Conservation (phyloP, 2,888 invertebrate genomes). For the Ectropis crepuscularia region DNA sequence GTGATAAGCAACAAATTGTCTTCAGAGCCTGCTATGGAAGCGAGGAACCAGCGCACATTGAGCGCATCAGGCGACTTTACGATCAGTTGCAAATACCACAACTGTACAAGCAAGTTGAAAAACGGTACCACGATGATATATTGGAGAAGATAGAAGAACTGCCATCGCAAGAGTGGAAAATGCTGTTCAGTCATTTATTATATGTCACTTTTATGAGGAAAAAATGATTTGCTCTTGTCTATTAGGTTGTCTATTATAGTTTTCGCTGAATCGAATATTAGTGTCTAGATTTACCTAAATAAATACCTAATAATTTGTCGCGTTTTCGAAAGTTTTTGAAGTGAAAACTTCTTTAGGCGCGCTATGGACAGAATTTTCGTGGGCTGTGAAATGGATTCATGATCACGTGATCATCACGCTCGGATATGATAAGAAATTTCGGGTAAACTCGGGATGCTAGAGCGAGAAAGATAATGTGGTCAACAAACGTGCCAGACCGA, state of each 20-base stretch:
- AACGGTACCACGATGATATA: conserved; percentile 89
- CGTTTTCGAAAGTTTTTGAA: too few species aligned
- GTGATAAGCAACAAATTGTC: conserved; percentile 83
- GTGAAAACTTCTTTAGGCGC: too few species aligned
- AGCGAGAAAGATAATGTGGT: too few species aligned
- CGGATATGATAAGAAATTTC: too few species aligned
- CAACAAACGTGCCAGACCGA: too few species aligned
- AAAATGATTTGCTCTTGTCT: conserved; percentile 29
- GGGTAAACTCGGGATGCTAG: too few species aligned
- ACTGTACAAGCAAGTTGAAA: conserved; percentile 89
- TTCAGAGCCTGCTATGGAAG: conserved; percentile 90
- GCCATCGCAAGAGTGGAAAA: conserved; percentile 76
- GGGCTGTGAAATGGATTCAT: too few species aligned
- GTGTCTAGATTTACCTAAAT: too few species aligned
- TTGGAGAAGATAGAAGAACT: conserved; percentile 54
- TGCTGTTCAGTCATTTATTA: conserved; percentile 89
- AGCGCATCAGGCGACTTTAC: conserved; percentile 66
- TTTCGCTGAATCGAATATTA: too few species aligned
- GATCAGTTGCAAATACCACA: conserved; percentile 88
- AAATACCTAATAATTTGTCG: too few species aligned
- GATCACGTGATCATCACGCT: too few species aligned
- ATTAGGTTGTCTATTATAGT: neutral
- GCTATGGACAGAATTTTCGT: too few species aligned
- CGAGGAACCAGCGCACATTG: conserved; percentile 86
- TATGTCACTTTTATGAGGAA: conserved; percentile 87